phyloP scores from a whole-genome alignment of 2,113 vertebrate species.

The Petromus typicus region DNA sequence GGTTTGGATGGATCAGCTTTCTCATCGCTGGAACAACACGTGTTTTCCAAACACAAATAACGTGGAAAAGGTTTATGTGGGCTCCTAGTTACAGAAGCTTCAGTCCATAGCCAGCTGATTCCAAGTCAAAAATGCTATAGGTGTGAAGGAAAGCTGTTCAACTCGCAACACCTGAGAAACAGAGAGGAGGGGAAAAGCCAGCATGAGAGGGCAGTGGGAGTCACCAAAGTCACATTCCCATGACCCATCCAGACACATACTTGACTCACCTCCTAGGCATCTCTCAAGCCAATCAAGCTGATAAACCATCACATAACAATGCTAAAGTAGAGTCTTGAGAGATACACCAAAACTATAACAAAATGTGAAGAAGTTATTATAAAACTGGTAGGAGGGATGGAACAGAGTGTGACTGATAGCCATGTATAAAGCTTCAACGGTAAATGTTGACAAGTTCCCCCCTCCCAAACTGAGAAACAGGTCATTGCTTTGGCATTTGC shows the following conservation, averaged over 20 bases:
- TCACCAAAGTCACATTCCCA: background rate
- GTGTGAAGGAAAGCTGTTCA: background rate
- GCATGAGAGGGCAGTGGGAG: background rate
- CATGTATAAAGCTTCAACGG: background rate
- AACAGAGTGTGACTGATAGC: background rate
- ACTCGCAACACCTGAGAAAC: background rate
- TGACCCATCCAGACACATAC: background rate
- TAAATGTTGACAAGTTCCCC: background rate
- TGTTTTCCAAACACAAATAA: background rate
- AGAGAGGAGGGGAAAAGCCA: background rate
- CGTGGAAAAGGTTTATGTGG: background rate
- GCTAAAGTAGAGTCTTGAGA: background rate
- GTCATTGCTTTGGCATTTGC: background rate
- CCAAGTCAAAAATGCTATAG: background rate
- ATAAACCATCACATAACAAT: background rate
- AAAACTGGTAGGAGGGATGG: background rate
- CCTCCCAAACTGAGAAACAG: background rate
- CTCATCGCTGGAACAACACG: background rate
- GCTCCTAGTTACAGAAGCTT: background rate
- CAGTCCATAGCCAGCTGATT: background rate
- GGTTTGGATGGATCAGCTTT: too few relatives aligned
- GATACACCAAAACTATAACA: background rate
- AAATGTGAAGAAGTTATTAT: background rate
- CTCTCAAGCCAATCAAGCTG: background rate
- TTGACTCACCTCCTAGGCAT: background rate